phyloP scores from a whole-genome alignment of 37 sponge, comb jelly and placozoan genomes.

The Corticium candelabrum region DNA sequence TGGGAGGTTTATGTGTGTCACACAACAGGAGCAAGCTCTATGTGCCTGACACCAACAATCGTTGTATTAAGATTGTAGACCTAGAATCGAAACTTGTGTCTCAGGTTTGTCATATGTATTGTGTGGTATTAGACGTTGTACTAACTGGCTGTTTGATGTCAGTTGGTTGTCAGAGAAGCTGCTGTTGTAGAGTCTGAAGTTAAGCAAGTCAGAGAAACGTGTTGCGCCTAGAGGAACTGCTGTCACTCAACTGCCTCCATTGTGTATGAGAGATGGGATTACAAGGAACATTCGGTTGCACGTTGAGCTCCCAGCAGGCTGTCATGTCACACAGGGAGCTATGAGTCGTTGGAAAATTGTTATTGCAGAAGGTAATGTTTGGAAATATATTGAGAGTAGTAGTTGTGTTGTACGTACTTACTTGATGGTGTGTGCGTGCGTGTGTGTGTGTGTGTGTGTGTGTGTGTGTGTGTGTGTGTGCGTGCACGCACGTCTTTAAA shows the following conservation, averaged over 20 bases:
- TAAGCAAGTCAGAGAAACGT: too few species aligned
- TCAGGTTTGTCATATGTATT: slow-evolving; percentile 18
- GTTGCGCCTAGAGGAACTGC: too few species aligned
- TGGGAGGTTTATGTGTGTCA: slow-evolving; percentile 56
- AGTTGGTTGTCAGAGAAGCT: not conserved
- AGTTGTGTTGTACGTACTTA: not conserved
- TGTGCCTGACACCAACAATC: slow-evolving; percentile 85
- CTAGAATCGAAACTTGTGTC: slow-evolving; percentile 30
- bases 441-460: too few species aligned
- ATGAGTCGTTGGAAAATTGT: slow-evolving; percentile 43
- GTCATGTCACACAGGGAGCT: slow-evolving; percentile 40
- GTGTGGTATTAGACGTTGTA: not conserved
- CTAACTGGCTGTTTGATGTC: not conserved
- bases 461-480: too few species aligned
- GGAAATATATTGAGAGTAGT: too few species aligned
- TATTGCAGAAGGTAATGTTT: slow-evolving; percentile 15
- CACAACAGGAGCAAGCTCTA: slow-evolving; percentile 33
- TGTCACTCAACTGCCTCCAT: slow-evolving; percentile 14
- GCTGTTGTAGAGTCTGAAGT: too few species aligned
- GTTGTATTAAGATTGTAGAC: slow-evolving; percentile 52
- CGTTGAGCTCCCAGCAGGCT: slow-evolving; percentile 15
- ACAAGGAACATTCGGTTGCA: too few species aligned
- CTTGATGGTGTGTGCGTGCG: too few species aligned
- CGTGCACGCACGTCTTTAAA: too few species aligned
- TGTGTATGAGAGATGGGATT: too few species aligned